Conservation (phyloP, 1,140 invertebrate species). For the Caenorhabditis tropicalis region DNA sequence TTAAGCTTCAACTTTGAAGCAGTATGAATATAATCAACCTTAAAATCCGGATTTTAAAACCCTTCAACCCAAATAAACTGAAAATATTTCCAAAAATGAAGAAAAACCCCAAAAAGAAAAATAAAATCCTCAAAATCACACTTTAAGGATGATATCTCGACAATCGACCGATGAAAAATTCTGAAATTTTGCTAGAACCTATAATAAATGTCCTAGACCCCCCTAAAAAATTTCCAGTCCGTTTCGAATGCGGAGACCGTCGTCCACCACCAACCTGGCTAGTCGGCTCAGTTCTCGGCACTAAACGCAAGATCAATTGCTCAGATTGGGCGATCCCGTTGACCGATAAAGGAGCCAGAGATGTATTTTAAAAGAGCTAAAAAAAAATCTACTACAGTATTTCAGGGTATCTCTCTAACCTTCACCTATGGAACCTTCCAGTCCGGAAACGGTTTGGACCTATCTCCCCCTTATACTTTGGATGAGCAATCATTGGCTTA, state of each 20-base stretch:
- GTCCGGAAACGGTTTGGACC: not conserved
- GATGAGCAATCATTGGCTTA: not conserved
- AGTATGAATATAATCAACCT: too few relatives aligned
- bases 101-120: too few relatives aligned
- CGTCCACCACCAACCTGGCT: not conserved
- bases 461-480: not conserved
- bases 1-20: too few relatives aligned
- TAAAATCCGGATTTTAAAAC: too few relatives aligned
- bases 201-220: too few relatives aligned
- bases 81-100: too few relatives aligned
- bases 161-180: too few relatives aligned
- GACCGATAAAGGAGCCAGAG: not conserved
- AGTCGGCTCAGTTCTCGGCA: not conserved
- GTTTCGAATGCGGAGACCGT: not conserved
- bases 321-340: conserved; percentile 11
- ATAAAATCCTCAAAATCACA: too few relatives aligned
- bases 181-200: too few relatives aligned
- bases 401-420: not conserved
- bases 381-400: not conserved
- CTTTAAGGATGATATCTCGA: too few relatives aligned
- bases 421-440: not conserved
- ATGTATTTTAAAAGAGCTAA: not conserved
- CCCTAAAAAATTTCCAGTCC: not conserved
- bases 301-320: conserved; percentile 1
- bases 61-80: too few relatives aligned